Base-by-base conservation (phyloP, 2,888 invertebrate species). In the Agrochola litura region DNA sequence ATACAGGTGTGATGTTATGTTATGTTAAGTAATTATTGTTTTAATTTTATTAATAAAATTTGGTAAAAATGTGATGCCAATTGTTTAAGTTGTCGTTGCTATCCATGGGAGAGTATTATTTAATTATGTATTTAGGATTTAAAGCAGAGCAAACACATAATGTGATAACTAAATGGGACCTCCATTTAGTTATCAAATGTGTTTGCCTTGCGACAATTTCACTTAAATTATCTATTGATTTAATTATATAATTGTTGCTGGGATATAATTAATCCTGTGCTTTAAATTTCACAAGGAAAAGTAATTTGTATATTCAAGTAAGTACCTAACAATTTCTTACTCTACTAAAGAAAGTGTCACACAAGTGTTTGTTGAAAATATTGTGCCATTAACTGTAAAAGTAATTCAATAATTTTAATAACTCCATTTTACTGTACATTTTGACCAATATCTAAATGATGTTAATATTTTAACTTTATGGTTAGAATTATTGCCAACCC, bases 311-410 rank as follows among this genome's bases (percentile, higher is more conserved):
- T 49, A 41, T 46, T 12, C 0, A 52, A 6, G 8, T 46, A 46
- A 0, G 14, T 37, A 8, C 30, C 16, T 25, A 56, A 65, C 8
- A 19, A 16, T 30, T 41, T 52, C 5, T 19, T 46, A 41, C 12
- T 58, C 25, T 1, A 77, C n/a, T 22, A 43, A 30, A 43, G 0
- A 30, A 9, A 41, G n/a, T 30, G 30, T 58, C 3, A 63, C 61
- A 58, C n/a, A 14, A 63, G 19, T 56, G 10, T 67, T 19, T 19
- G 14, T 58, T 25, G 19, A 5, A 63, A 82, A 71, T n/a, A 46
- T 71, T 58, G 71, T 83, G 78, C 67, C 70, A 77, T 52, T 58
- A 43, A 37, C 19, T 52, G 19, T 41, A 25, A 82, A 43, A 73
- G 3, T 16, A 9, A 46, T 54, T 43, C 14, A 63, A 63, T 43